phyloP scores from a whole-genome alignment of 2,113 vertebrate species.

The Varanus komodoensis region DNA sequence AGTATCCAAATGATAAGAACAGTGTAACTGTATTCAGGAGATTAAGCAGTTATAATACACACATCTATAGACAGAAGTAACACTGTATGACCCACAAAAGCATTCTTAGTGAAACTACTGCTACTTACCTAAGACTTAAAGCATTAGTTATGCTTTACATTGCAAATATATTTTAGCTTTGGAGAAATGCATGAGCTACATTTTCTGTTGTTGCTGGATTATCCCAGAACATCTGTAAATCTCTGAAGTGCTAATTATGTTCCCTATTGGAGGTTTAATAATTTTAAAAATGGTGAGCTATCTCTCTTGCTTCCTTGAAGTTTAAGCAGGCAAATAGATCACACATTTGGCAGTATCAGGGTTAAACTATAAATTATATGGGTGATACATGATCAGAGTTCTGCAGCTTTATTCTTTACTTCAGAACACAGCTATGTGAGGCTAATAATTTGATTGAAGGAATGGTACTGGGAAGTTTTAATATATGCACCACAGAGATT shows the following conservation, averaged over 20 bases:
- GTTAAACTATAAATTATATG: neutral
- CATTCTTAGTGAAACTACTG: neutral
- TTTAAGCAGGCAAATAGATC: neutral
- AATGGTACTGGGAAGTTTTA: neutral
- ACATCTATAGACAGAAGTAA: neutral
- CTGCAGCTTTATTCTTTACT: neutral
- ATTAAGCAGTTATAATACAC: neutral
- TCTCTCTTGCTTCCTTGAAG: neutral
- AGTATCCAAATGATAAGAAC: neutral
- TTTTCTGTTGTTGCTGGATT: neutral
- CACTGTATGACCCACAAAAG: neutral
- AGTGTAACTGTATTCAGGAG: neutral
- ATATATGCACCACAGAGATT: neutral
- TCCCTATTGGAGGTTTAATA: neutral
- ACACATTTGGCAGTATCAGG: neutral
- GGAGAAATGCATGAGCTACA: neutral
- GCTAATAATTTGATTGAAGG: too few species aligned
- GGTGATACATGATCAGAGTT: neutral
- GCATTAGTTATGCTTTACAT: neutral
- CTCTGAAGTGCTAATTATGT: neutral
- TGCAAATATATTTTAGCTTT: neutral
- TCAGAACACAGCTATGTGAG: too few species aligned
- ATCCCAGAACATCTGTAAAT: neutral
- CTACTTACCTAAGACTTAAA: neutral
- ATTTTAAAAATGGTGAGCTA: neutral